Evolutionary conservation across 2,113 vertebrate genomes (phyloP).

Genomic region (Sceloporus tristichus): DNA sequence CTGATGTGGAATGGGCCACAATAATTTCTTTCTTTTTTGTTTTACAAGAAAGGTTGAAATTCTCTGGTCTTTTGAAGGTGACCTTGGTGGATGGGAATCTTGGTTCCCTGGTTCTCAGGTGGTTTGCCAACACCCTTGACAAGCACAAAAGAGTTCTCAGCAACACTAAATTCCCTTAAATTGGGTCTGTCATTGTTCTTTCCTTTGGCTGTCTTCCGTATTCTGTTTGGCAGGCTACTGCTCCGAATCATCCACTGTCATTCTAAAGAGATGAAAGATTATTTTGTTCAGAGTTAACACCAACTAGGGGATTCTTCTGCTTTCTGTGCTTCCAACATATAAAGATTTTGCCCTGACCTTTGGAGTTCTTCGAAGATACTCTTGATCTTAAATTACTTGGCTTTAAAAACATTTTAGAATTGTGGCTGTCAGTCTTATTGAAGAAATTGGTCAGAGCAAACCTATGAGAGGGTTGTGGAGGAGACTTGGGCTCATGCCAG

Average conservation of each 20-base stretch:
- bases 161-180: background rate
- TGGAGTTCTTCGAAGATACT: conserved; percentile 1
- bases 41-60: background rate
- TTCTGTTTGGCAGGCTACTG: background rate
- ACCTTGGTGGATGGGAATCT: background rate
- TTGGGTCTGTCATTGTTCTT: background rate
- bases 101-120: background rate
- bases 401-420: background rate
- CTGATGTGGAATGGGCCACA: too few species aligned
- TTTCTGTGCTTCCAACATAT: fast-evolving
- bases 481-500: background rate
- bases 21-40: too few species aligned
- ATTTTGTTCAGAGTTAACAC: background rate
- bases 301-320: background rate
- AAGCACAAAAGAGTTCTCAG: background rate
- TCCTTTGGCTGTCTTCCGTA: background rate
- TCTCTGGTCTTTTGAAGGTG: fast-evolving
- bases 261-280: conserved; percentile 4
- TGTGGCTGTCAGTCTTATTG: background rate
- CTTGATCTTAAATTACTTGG: conserved; percentile 12
- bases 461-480: background rate
- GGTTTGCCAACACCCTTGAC: background rate
- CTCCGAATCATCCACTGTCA: background rate
- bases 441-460: background rate
- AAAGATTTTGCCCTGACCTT: conserved; percentile 15